Percentiles rank a stretch among this genome's conserved stretches.
Conservation (phyloP, 2,113 vertebrate species). For the Sterna hirundo region DNA sequence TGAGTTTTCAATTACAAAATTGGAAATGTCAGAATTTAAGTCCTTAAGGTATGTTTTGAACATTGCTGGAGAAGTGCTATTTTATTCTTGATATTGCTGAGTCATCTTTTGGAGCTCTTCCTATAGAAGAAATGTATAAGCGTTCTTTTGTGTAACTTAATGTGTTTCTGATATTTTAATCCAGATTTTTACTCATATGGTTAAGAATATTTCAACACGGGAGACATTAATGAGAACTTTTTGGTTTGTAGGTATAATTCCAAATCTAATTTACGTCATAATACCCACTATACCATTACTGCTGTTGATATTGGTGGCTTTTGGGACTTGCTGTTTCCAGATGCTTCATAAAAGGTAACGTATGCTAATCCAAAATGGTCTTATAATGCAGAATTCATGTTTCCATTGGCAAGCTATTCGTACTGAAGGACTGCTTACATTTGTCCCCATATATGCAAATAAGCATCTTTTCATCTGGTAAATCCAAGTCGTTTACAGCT, state of each 20-base stretch:
- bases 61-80: background rate
- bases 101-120: background rate
- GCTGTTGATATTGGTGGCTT: constrained; percentile 93
- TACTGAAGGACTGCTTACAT: constrained; percentile 11
- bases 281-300: constrained; percentile 95
- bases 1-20: background rate
- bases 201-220: background rate
- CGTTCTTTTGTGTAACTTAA: background rate
- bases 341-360: constrained; percentile 89
- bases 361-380: background rate
- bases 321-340: constrained; percentile 94
- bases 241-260: constrained; percentile 84
- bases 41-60: background rate
- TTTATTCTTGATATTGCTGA: background rate
- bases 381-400: constrained; percentile 1
- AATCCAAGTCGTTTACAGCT: background rate
- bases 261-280: constrained; percentile 90
- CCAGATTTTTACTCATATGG: background rate
- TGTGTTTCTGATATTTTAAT: background rate
- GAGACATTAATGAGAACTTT: background rate
- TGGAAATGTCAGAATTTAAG: background rate
- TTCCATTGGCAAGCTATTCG: constrained; percentile 30
- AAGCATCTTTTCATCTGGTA: background rate
- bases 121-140: background rate
- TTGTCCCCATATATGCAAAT: constrained; percentile 8